These are phyloP conservation scores for Amblyteles armatorius DNA, from an alignment of 2,888 invertebrate genomes.

Conservation along the genomic window DNA sequence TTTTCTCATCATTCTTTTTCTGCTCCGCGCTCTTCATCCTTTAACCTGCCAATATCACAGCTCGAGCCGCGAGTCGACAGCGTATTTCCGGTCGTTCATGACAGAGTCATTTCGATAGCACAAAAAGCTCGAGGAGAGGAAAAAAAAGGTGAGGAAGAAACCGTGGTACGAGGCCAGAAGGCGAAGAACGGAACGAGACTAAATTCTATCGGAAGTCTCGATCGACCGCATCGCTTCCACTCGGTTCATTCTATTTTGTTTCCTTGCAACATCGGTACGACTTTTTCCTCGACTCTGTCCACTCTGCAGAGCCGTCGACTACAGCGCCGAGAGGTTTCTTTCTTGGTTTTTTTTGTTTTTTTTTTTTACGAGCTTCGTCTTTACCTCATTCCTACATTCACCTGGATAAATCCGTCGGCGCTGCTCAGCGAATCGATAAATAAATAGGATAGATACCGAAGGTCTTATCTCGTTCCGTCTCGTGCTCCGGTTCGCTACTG, in stretches of 20 bases:
- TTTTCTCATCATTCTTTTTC: neutral
- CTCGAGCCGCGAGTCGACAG: conserved; percentile 12
- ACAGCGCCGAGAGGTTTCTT: conserved; percentile 4
- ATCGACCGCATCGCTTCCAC: conserved; percentile 49
- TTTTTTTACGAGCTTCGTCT: conserved; percentile 3
- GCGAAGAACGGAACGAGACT: conserved; percentile 17
- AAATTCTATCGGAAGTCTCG: conserved; percentile 61
- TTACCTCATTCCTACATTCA: conserved; percentile 30
- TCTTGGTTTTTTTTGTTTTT: neutral
- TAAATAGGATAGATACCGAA: conserved; percentile 43
- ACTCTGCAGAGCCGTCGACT: neutral
- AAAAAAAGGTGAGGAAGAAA: conserved; percentile 8
- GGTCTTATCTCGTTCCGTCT: conserved; percentile 43
- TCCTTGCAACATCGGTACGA: conserved; percentile 12
- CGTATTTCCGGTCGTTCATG: conserved; percentile 48
- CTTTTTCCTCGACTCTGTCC: conserved; percentile 29
- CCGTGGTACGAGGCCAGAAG: conserved; percentile 20
- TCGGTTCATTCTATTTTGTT: conserved; percentile 32
- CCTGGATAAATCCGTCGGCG: conserved; percentile 15
- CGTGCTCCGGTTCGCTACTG: conserved; percentile 25
- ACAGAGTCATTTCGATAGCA: conserved; percentile 54
- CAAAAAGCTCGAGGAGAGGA: conserved; percentile 4
- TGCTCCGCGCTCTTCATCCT: neutral
- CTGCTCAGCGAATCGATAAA: conserved; percentile 48
- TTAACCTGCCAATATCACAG: neutral